Evolutionary conservation across 1,140 invertebrate genomes (phyloP).

Genomic region (Gonioctena quinquepunctata): DNA sequence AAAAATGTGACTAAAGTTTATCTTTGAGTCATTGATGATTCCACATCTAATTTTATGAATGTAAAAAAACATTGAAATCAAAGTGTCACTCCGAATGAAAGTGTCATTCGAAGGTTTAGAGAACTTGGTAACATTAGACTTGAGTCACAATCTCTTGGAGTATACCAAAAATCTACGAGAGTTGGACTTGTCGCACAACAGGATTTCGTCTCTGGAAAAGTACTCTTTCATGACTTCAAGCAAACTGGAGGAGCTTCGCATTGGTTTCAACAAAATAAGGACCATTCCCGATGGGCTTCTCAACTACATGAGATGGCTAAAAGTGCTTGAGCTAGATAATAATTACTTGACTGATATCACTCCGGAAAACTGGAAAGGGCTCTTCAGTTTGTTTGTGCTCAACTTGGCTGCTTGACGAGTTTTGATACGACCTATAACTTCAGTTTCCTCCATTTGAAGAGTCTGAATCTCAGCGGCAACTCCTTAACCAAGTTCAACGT

Average conservation of each 20-base stretch:
- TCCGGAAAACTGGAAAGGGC: conserved; percentile 2
- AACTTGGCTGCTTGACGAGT: background rate
- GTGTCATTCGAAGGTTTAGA: conserved; percentile 15
- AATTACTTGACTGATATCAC: background rate
- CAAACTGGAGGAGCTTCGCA: background rate
- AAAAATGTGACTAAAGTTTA: no score
- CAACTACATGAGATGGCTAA: background rate
- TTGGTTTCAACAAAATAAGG: conserved; percentile 1
- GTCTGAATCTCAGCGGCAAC: conserved; percentile 8
- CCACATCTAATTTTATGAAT: no score
- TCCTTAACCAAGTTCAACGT: background rate
- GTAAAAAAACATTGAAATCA: no score
- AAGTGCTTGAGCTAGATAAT: background rate
- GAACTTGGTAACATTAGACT: conserved; percentile 19
- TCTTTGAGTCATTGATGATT: no score
- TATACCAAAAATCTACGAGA: background rate
- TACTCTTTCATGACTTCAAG: background rate
- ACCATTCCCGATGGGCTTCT: background rate
- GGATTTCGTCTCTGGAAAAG: background rate
- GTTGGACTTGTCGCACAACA: conserved; percentile 10
- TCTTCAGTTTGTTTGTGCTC: background rate
- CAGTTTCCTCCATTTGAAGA: background rate
- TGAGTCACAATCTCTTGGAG: conserved; percentile 14
- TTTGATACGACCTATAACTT: background rate
- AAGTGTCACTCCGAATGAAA: no score